Base-by-base conservation (phyloP, 2,888 invertebrate species). In the Morpho deidamia region DNA sequence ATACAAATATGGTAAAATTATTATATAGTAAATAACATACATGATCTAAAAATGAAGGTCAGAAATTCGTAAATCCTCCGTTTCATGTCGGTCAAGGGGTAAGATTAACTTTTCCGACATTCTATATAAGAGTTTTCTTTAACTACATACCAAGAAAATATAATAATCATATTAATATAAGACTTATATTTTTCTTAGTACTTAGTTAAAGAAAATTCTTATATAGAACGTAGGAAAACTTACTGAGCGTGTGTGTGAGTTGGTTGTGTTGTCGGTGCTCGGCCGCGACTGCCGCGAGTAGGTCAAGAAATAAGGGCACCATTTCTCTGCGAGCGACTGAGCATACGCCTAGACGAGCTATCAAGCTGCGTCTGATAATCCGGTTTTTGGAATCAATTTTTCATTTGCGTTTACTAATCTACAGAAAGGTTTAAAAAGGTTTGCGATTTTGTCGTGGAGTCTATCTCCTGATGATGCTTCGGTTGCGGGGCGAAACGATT, bases 251-350 rank as follows among this genome's bases (percentile, higher is more conserved):
- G 52, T 60, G 60, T 60, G 66, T 53, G 53, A 32, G 52, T 48
- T 7, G 44, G 50, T 55, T 43, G 68, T 68, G 71, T 68, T 60
- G 69, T 62, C 70, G 72, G 87, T 84, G 76, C 83, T 71, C 72
- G 78, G 67, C 77, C 60, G 87, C 83, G 86, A 85, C 83, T 49
- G 46, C 49, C 86, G 83, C 66, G 84, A 87, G 81, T 88, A 74
- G 88, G 88, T 85, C 88, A 88, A 72, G 74, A 73, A 88, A 87
- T 85, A 87, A 87, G 88, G 88, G 77, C 70, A 75, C 75, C 88
- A 88, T 88, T 88, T 88, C 88, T 88, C 87, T 74, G 66, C 53
- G 45, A 23, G 3, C 23, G 23, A 23, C 23, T 23, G 23, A 23
- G 23, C 2, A 23, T 23, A 23, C 23, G 23, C 23, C 23, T 23